Base-by-base conservation (phyloP, 1,140 invertebrate genomes). In the Macrosteles quadrilineatus region DNA sequence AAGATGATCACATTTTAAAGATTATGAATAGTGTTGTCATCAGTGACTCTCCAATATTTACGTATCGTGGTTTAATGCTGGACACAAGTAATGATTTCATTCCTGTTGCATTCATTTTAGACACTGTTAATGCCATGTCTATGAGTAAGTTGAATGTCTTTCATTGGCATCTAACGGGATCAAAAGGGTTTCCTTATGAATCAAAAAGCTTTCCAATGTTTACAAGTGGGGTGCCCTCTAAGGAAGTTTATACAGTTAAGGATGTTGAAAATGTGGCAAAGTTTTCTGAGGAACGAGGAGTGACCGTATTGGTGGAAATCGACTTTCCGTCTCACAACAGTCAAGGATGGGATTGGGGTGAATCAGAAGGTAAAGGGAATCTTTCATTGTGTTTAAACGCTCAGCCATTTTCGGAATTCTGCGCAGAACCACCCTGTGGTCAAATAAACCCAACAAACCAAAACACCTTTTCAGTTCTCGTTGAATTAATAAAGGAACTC, bases 121-220 rank as follows among this genome's bases (percentile, higher is more conserved):
- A 85, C n/a, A 91, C 90, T 0, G 82, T 95, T 47, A 90, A 93
- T 75, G 92, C 84, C 0, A 93, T 95, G 91, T 87, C 87, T 0
- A 83, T 87, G 76, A 88, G 87, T 9, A 95, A 95, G 76, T 75
- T 95, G 40, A 95, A 95, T 77, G 88, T 88, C 0, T 90, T 95
- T 77, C 93, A 95, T 74, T 95, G 92, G 92, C 93, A 95, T 73
- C 91, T 95, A 17, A 93, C 91, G 0, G 93, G 95, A 77, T 88
- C 88, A 0, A 92, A 94, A 23, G 94, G 92, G 74, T 95, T 94
- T 75, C 92, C 93, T 0, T 87, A 93, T 55, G 86, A 87, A 29
- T 86, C 90, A 0, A 83, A 83, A 74, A 86, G 85, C 9, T 83
- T 84, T 47, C 91, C 92, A 0, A 80, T 89, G 45, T 79, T 94